phyloP scores from a whole-genome alignment of 2,113 vertebrate species.

The Onychostruthus taczanowskii region DNA sequence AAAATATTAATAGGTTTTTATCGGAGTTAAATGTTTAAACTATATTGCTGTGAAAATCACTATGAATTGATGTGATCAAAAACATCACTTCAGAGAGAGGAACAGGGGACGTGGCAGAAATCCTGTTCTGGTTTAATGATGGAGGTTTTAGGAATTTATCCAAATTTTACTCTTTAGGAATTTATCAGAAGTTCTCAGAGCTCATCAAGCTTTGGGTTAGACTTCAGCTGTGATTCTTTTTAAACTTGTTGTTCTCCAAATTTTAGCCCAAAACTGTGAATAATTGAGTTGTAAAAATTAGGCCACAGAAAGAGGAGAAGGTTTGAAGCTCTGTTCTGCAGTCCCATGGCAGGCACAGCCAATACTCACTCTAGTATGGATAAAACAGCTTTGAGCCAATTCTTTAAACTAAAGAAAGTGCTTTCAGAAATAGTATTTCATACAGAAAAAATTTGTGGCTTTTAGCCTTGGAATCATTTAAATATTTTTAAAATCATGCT shows the following conservation, averaged over 20 bases:
- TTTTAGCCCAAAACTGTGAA: neutral
- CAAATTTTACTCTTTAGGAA: neutral
- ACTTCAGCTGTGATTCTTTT: neutral
- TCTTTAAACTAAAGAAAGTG: neutral
- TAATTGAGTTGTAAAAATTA: neutral
- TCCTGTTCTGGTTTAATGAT: neutral
- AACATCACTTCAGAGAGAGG: neutral
- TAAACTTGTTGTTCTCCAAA: neutral
- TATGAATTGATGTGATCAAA: neutral
- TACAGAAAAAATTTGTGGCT: neutral
- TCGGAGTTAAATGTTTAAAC: neutral
- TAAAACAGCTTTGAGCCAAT: neutral
- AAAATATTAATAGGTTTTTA: neutral
- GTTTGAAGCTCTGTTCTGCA: neutral
- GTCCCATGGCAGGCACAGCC: neutral
- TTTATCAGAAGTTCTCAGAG: neutral
- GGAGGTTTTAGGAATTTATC: neutral
- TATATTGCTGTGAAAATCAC: neutral
- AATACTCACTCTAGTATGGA: accelerated
- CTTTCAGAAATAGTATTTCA: neutral
- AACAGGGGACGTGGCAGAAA: neutral
- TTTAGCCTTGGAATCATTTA: neutral
- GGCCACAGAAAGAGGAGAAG: neutral
- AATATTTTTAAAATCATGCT: neutral
- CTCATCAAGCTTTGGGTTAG: neutral